A percentile compares a stretch with the other conserved stretches of the same genome.
These are phyloP conservation scores for Zelleria hepariella DNA, from an alignment of 2,888 invertebrate species.

Conservation along the genomic window DNA sequence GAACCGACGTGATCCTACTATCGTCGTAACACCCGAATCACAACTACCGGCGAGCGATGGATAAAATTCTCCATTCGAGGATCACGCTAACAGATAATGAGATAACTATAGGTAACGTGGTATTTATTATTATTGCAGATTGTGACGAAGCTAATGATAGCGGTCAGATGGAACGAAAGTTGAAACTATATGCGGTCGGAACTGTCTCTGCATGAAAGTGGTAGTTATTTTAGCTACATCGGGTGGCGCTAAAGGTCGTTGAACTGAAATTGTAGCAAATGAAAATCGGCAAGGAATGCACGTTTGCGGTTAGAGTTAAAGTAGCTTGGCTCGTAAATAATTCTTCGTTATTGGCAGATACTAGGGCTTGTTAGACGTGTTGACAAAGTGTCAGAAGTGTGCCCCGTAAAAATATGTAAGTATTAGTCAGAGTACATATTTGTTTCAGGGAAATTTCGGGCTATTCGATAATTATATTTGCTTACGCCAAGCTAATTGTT, in stretches of 20 bases:
- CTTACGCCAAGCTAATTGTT: too few species aligned
- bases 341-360: conserved; percentile 7
- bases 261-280: conserved; percentile 1
- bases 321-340: conserved; percentile 4
- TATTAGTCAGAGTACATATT: too few species aligned
- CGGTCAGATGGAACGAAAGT: background rate
- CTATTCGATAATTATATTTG: too few species aligned
- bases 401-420: background rate
- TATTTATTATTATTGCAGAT: background rate
- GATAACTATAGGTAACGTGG: conserved; percentile 25
- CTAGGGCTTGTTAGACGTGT: conserved; percentile 4
- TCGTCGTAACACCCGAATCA: conserved; percentile 39
- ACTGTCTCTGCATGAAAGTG: background rate
- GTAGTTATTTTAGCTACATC: conserved; percentile 1
- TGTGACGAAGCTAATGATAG: background rate
- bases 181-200: background rate
- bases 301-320: background rate
- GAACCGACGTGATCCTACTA: conserved; percentile 30
- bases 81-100: conserved; percentile 47
- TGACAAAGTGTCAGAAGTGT: background rate
- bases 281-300: background rate
- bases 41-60: background rate
- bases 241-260: background rate
- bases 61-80: conserved; percentile 2
- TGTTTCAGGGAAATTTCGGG: too few species aligned